Evolutionary conservation across 2,888 invertebrate genomes (phyloP), one percentile per base, ranked within the genome.

Genomic region (Anaspis maculata): DNA sequence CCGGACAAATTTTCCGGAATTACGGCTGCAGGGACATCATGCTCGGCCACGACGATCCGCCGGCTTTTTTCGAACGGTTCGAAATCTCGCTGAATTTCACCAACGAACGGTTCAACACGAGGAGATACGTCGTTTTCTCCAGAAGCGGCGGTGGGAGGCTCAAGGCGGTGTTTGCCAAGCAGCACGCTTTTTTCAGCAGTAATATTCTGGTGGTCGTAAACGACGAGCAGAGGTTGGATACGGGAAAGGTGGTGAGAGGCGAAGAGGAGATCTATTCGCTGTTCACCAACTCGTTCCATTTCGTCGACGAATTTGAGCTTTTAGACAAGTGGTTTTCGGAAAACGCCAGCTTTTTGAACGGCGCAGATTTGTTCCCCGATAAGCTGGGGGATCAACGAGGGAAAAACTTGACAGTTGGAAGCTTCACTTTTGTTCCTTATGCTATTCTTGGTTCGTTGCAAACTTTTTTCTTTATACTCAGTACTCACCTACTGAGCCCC

Each of bases 391-490:
- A 57, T 39, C 46, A 51, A 16, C 13, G 40, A 13, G 54, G 54
- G 13, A 41, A 49, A 57, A 52, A 48, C 1, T 45, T 74, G 2
- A 70, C 59, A 49, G 65, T 73, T 11, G 70, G 73, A 6, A 66
- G 68, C 39, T 73, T 76, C 48, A 69, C 67, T 23, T 76, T 76
- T 45, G 69, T 70, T 42, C 76, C 76, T 1, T 76, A 75, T 47
- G n/a, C n/a, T n/a, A n/a, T n/a, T n/a, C n/a, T n/a, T n/a, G n/a
- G n/a, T n/a, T n/a, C n/a, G 7, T 22, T 13, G n/a, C n/a, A n/a
- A n/a, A n/a, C n/a, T n/a, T n/a, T n/a, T n/a, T n/a, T n/a, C n/a
- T n/a, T n/a, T n/a, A n/a, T n/a, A n/a, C n/a, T n/a, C n/a, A n/a
- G n/a, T n/a, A n/a, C n/a, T n/a, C n/a, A n/a, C n/a, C n/a, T n/a